Base-by-base conservation (phyloP, 2,797 vertebrate genomes). In the Falco berigora region DNA sequence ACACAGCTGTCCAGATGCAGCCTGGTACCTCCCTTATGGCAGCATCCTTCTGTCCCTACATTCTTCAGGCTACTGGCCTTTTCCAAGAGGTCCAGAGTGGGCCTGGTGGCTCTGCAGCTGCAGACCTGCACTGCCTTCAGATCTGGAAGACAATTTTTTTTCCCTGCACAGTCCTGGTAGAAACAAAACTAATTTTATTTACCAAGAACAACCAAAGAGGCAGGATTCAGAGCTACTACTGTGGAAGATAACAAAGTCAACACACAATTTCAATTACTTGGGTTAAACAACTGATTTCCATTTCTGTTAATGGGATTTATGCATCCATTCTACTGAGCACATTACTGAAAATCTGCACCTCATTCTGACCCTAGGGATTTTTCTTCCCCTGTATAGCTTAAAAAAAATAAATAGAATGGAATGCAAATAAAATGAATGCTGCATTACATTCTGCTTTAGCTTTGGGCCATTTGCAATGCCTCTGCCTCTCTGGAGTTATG, bases 281-380 rank as follows among this genome's bases (percentile, higher is more conserved):
- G 34, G 68, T 74, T 80, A 90, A 47, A 66, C 32, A 95, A 55
- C 27, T 44, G 9, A 74, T 92, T 94, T 83, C 94, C 28, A 53
- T 95, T 86, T 77, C 56, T 83, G 64, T 27, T 90, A 86, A 94
- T 86, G 75, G 87, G 67, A 85, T 92, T 91, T 77, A 71, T 17
- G 49, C 25, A 68, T 56, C 61, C 19, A 2, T 91, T 77, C 49
- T 75, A 24, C 74, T 28, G 71, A 92, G 68, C 34, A 20, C 0
- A 2, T 76, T 61, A 66, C 79, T 91, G 64, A 83, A 96, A 86
- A 83, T 30, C 40, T 56, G 72, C 5, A 3, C 75, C 40, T 79
- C 28, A 10, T 82, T 64, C 66, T 95, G 88, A 90, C 52, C 56
- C 64, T 28, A 55, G 49, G 88, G 50, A 8, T 47, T 86, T 63